These are phyloP conservation scores for Melitaea cinxia DNA, from an alignment of 1,140 invertebrate genomes.

Conservation along the genomic window DNA sequence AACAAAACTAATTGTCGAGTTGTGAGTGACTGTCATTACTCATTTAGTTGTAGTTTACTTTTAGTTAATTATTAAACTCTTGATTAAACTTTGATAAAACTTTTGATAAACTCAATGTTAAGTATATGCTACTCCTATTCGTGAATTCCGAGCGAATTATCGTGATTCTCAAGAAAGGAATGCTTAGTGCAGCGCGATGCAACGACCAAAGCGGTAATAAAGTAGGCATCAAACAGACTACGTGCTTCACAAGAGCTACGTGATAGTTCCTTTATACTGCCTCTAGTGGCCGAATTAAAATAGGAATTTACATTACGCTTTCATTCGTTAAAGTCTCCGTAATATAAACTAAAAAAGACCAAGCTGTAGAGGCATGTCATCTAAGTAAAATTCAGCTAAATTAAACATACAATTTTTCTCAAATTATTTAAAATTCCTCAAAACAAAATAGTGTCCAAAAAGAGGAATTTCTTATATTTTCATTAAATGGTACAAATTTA, in stretches of 20 bases:
- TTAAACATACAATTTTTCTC: too few species aligned
- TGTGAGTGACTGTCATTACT: too few species aligned
- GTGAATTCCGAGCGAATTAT: neutral
- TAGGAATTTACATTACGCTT: slow-evolving; percentile 33
- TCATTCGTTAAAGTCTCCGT: neutral
- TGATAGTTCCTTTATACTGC: slow-evolving; percentile 51
- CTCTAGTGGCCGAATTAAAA: slow-evolving; percentile 35
- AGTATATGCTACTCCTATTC: neutral
- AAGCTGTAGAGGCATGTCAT: neutral
- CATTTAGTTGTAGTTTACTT: too few species aligned
- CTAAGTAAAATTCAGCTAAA: too few species aligned
- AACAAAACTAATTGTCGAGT: neutral
- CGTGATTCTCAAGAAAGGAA: slow-evolving; percentile 18
- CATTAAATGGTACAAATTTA: too few species aligned
- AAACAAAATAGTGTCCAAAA: too few species aligned
- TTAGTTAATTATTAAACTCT: too few species aligned
- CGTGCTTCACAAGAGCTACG: slow-evolving; percentile 58
- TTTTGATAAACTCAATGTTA: neutral
- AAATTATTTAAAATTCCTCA: too few species aligned
- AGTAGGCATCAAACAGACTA: slow-evolving; percentile 60
- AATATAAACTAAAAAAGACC: neutral
- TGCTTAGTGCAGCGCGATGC: slow-evolving; percentile 42
- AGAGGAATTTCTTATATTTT: too few species aligned
- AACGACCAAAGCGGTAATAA: slow-evolving; percentile 54
- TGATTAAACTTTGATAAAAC: too few species aligned